A percentile compares a stretch with the other conserved stretches of the same genome.
phyloP scores from a whole-genome alignment of 2,113 vertebrate species.

The Zosterops lateralis region DNA sequence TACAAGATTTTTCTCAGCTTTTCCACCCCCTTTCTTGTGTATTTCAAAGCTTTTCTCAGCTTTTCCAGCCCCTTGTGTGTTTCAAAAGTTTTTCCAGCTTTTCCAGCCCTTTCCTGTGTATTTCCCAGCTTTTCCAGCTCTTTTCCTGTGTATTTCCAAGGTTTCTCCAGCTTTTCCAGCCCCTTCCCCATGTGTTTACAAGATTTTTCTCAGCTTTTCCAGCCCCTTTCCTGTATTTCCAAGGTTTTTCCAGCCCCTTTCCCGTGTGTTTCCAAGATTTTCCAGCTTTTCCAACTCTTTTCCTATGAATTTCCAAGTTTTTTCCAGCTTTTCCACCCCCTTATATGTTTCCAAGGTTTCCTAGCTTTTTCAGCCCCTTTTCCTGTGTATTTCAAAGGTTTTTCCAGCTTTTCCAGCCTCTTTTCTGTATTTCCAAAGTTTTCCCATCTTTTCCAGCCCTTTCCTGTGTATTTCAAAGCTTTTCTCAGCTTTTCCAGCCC shows the following conservation, averaged over 20 bases:
- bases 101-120: background rate
- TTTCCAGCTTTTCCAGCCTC: background rate
- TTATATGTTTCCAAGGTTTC: too few species aligned
- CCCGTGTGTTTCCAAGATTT: rapidly evolving
- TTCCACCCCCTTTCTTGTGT: background rate
- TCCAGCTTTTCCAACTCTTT: background rate
- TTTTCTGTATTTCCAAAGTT: background rate
- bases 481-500: background rate
- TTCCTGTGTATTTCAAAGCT: rapidly evolving
- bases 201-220: too few species aligned
- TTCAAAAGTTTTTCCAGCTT: too few species aligned
- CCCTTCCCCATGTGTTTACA: rapidly evolving
- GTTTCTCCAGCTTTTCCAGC: background rate
- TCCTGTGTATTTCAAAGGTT: background rate
- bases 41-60: background rate
- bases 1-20: background rate
- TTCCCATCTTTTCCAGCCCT: background rate
- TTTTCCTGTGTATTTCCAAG: too few species aligned
- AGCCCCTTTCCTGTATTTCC: background rate
- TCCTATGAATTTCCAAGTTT: rapidly evolving
- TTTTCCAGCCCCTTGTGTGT: background rate
- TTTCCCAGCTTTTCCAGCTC: background rate
- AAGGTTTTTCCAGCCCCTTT: background rate
- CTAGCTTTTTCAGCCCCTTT: background rate
- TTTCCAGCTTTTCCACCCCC: background rate